Base-by-base conservation (phyloP, 2,888 invertebrate genomes). In the Poecilus cupreus region DNA sequence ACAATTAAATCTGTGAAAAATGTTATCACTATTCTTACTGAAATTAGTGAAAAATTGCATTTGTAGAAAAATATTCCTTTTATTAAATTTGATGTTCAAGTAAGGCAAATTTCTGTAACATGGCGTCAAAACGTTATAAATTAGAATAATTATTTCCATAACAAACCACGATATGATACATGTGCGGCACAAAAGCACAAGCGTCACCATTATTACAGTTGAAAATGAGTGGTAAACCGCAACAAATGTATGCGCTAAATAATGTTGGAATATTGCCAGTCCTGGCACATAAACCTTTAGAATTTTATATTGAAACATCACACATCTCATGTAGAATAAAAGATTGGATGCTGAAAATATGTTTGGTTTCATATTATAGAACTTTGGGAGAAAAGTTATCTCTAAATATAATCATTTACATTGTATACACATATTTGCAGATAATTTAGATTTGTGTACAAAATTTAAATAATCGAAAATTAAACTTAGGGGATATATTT, bases 151-250 rank as follows among this genome's bases (percentile, higher is more conserved):
- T 64, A 64, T 64, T 64, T 64, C n/a, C 32, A 64, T 68, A 24
- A 18, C 16, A 68, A 13, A 68, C 64, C 64, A 32, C 64, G 11
- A 32, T 18, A 10, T 68, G 64, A 68, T 37, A 32, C 64, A 68
- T 68, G 18, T 16, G 32, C 64, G 64, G 18, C 37, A 16, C 18
- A 68, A 37, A 24, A 18, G 13, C 37, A 32, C 13, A 60, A 68
- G 10, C 64, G 64, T 68, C 37, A 68, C 32, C 64, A 37, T 68
- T 68, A 68, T 68, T 68, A 32, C 64, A 68, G 64, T 68, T 68
- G 64, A 68, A 68, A 68, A 68, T 68, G 64, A 68, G 64, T 68
- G 64, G 64, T 68, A 18, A 32, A 32, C 64, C 64, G 18, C 64
- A 37, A 37, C 64, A 68, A 68, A 68, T 68, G 37, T 68, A 18